Evolutionary conservation across 2,888 invertebrate species (phyloP).

Genomic region (Crioceris asparagi): DNA sequence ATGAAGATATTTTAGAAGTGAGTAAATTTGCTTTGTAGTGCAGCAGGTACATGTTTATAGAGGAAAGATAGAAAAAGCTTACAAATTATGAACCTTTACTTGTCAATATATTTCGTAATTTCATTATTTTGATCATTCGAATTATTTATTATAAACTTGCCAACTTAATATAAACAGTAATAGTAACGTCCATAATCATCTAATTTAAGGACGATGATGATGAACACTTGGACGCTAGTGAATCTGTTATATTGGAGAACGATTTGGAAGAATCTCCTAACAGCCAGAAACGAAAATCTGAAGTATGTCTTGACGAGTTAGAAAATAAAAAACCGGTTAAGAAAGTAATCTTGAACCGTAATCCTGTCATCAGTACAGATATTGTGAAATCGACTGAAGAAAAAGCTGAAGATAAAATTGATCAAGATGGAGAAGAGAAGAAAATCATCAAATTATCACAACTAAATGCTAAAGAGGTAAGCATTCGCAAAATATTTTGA

Average conservation of each 20-base stretch:
- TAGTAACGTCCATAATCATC: constrained; percentile 11
- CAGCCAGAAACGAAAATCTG: constrained; percentile 27
- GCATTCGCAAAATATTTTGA: constrained; percentile 3
- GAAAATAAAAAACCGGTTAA: constrained; percentile 37
- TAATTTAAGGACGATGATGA: constrained; percentile 34
- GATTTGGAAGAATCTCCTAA: constrained; percentile 27
- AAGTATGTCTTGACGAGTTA: constrained; percentile 14
- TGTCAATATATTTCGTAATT: neutral
- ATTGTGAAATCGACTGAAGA: constrained; percentile 16
- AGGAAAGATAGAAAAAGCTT: no score
- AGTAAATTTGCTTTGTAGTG: constrained; percentile 19
- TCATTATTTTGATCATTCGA: no score
- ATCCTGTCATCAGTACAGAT: constrained; percentile 22
- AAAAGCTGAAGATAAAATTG: constrained; percentile 23
- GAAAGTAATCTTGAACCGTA: constrained; percentile 53
- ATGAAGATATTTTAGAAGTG: constrained; percentile 47
- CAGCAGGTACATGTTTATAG: no score
- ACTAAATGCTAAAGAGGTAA: constrained; percentile 47
- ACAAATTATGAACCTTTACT: no score
- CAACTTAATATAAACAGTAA: constrained; percentile 4
- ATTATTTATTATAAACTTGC: no score
- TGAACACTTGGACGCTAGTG: constrained; percentile 31
- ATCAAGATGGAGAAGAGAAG: constrained; percentile 30
- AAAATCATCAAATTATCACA: constrained; percentile 49
- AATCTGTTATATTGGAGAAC: constrained; percentile 32